These are phyloP conservation scores for Papilio glaucus DNA, from an alignment of 1,140 invertebrate genomes.

Conservation along the genomic window DNA sequence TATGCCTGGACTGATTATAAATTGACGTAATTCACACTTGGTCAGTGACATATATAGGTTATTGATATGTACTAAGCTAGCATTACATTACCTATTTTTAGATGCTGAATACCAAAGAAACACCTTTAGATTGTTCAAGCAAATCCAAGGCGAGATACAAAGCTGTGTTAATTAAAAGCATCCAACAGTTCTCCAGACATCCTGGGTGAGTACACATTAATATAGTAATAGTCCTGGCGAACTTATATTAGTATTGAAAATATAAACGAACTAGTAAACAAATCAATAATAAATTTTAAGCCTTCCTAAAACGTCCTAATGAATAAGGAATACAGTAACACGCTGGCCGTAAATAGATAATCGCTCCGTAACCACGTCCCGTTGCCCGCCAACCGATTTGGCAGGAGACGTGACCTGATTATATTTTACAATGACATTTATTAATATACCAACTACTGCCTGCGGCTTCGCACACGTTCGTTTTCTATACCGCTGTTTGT, in stretches of 20 bases:
- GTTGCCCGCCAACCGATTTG: constrained; percentile 19
- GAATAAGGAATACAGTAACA: constrained; percentile 2
- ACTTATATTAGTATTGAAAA: too few relatives aligned
- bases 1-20: too few relatives aligned
- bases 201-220: constrained; percentile 84
- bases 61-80: constrained; percentile 26
- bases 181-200: constrained; percentile 86
- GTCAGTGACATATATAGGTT: too few relatives aligned
- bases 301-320: neutral
- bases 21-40: too few relatives aligned
- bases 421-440: neutral
- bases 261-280: too few relatives aligned
- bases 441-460: too few relatives aligned
- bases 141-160: constrained; percentile 67
- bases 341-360: constrained; percentile 2
- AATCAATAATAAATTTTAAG: neutral
- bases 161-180: constrained; percentile 86
- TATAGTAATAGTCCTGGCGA: neutral
- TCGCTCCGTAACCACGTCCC: constrained; percentile 9
- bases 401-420: constrained; percentile 27
- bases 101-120: constrained; percentile 68
- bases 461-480: too few relatives aligned
- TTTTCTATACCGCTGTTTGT: too few relatives aligned
- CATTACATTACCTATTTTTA: constrained; percentile 51
- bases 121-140: constrained; percentile 50